phyloP scores from a whole-genome alignment of 2,888 invertebrate genomes.

The Uloborus plumipes region DNA sequence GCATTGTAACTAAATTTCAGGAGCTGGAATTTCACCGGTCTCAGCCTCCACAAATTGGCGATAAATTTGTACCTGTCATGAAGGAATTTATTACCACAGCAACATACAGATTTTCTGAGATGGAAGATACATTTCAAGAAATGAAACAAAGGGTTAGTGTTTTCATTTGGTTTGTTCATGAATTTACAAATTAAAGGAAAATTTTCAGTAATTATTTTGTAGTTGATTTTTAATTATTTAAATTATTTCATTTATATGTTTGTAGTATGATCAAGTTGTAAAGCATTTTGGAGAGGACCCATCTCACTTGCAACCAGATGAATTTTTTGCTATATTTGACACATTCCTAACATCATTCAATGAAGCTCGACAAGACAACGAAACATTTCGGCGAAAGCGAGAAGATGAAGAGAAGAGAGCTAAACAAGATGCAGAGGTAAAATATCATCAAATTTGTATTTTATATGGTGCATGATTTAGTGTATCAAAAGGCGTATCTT shows the following conservation, averaged over 20 bases:
- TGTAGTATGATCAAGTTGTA: slow-evolving; percentile 87
- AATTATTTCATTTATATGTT: slow-evolving; percentile 10
- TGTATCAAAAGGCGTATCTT: neutral
- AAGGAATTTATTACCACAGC: slow-evolving; percentile 94
- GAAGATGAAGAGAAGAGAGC: slow-evolving; percentile 92
- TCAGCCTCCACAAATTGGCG: slow-evolving; percentile 76
- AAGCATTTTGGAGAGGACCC: slow-evolving; percentile 90
- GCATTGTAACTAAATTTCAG: slow-evolving; percentile 57
- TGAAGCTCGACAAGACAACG: slow-evolving; percentile 90
- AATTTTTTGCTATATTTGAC: slow-evolving; percentile 93
- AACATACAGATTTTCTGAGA: slow-evolving; percentile 89
- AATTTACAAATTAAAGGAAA: neutral
- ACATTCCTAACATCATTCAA: slow-evolving; percentile 84
- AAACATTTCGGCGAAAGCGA: slow-evolving; percentile 83
- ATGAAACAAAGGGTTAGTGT: slow-evolving; percentile 84
- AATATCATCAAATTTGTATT: neutral
- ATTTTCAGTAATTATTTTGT: neutral
- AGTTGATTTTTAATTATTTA: neutral
- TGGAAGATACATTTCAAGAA: slow-evolving; percentile 92
- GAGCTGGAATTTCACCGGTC: slow-evolving; percentile 92
- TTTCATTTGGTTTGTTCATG: neutral
- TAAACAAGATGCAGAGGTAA: slow-evolving; percentile 87
- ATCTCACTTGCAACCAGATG: slow-evolving; percentile 85
- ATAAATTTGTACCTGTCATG: slow-evolving; percentile 93
- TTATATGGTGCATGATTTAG: neutral